Percentiles rank a stretch among this genome's conserved stretches.
Evolutionary conservation across 53 echinoderm and acorn worm species (phyloP).

Genomic region (Astropecten irregularis): DNA sequence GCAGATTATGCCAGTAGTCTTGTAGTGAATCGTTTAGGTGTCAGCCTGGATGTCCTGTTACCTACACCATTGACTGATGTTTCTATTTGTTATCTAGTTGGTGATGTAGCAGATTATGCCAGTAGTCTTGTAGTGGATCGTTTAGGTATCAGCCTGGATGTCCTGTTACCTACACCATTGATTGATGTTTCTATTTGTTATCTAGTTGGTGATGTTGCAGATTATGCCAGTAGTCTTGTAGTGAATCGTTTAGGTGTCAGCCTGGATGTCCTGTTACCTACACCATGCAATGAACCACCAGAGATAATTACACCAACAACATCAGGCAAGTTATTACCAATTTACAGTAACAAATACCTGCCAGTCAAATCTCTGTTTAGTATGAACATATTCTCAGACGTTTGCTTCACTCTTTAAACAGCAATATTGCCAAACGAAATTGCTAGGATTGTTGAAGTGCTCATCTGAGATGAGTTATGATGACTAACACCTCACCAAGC

Average conservation of each 20-base stretch:
- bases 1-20: no score
- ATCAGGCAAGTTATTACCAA: conserved; percentile 24
- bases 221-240: conserved; percentile 20
- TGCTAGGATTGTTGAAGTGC: not conserved
- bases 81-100: no score
- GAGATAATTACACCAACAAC: conserved; percentile 21
- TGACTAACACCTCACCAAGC: not conserved
- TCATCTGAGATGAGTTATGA: not conserved
- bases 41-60: no score
- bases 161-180: no score
- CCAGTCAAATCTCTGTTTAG: not conserved
- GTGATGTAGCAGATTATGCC: no score
- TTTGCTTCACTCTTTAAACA: not conserved
- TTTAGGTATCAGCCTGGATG: conserved; percentile 8
- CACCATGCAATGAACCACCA: conserved; percentile 26
- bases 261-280: conserved; percentile 28
- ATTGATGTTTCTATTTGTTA: no score
- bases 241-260: conserved; percentile 38
- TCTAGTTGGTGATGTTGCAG: no score
- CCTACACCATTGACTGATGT: no score
- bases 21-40: no score
- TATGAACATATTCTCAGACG: not conserved
- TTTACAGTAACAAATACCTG: not conserved
- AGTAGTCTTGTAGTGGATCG: conserved; percentile 25
- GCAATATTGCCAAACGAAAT: not conserved